Conservation (phyloP, 2,113 vertebrate genomes). For the Carassius auratus region DNA sequence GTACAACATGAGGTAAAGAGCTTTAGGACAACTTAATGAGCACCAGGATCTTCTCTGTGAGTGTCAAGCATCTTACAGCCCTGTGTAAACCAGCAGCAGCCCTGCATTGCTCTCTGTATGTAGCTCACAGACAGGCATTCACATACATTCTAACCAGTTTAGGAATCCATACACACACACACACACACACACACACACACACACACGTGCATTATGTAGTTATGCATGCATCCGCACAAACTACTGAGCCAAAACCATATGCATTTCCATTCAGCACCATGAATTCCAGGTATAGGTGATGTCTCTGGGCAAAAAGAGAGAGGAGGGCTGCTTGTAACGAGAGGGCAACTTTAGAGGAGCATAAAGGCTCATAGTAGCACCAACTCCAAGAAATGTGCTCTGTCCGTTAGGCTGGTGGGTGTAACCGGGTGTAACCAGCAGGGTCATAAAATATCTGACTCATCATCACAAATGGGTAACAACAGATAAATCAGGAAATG, state of each 20-base stretch:
- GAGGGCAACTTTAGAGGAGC: slow-evolving; percentile 34
- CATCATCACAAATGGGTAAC: neutral
- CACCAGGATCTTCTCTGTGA: slow-evolving; percentile 68
- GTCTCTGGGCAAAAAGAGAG: slow-evolving; percentile 32
- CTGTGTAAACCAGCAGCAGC: slow-evolving; percentile 59
- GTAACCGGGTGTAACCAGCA: neutral
- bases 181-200: slow-evolving; percentile 38
- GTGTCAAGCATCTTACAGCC: slow-evolving; percentile 62
- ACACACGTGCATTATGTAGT: neutral
- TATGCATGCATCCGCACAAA: neutral
- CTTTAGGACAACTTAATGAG: slow-evolving; percentile 69
- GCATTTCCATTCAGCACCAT: slow-evolving; percentile 45
- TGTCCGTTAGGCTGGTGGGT: slow-evolving; percentile 22
- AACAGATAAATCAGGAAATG: neutral
- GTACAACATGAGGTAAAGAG: slow-evolving; percentile 77
- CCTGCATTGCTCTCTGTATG: slow-evolving; percentile 19
- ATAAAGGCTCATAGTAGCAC: slow-evolving; percentile 52
- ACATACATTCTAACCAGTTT: slow-evolving; percentile 61
- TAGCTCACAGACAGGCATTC: slow-evolving; percentile 16
- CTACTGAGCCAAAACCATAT: slow-evolving; percentile 38
- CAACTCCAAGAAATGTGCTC: slow-evolving; percentile 34
- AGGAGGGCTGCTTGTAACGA: neutral
- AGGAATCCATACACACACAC: neutral
- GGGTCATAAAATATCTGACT: neutral
- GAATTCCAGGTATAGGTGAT: slow-evolving; percentile 31